phyloP scores from a whole-genome alignment of 1,140 invertebrate genomes.

The Platyura marginata region DNA sequence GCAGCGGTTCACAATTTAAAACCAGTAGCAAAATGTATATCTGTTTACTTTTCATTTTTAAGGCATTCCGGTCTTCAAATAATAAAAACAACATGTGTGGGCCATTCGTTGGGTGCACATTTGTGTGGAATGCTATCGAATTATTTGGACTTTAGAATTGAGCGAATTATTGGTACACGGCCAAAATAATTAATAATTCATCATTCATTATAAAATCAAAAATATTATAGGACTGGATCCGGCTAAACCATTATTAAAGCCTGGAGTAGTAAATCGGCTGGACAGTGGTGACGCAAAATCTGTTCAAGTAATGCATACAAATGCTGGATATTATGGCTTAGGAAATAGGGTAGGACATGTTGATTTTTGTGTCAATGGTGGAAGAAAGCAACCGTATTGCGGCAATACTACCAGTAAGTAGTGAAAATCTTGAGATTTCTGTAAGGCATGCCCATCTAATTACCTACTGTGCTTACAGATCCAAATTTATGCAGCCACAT shows the following conservation, averaged over 20 bases:
- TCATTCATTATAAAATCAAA: not conserved
- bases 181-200: not conserved
- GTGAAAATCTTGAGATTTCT: not conserved
- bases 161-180: constrained; percentile 33
- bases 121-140: constrained; percentile 54
- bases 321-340: constrained; percentile 54
- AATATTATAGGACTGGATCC: constrained; percentile 40
- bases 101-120: constrained; percentile 55
- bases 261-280: constrained; percentile 35
- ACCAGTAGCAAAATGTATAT: constrained; percentile 43
- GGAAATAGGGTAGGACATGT: constrained; percentile 44
- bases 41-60: constrained; percentile 36
- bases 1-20: constrained; percentile 34
- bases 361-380: constrained; percentile 59
- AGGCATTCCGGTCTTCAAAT: constrained; percentile 37
- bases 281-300: constrained; percentile 48
- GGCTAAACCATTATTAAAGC: constrained; percentile 44
- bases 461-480: constrained; percentile 6
- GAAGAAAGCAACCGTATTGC: constrained; percentile 50
- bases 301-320: constrained; percentile 56
- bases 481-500: constrained; percentile 32
- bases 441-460: not conserved
- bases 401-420: constrained; percentile 39
- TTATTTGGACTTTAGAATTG: constrained; percentile 38
- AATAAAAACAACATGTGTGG: constrained; percentile 44